These are phyloP conservation scores for Atherinosoma microstoma DNA, from an alignment of 2,797 vertebrate genomes.

Conservation along the genomic window DNA sequence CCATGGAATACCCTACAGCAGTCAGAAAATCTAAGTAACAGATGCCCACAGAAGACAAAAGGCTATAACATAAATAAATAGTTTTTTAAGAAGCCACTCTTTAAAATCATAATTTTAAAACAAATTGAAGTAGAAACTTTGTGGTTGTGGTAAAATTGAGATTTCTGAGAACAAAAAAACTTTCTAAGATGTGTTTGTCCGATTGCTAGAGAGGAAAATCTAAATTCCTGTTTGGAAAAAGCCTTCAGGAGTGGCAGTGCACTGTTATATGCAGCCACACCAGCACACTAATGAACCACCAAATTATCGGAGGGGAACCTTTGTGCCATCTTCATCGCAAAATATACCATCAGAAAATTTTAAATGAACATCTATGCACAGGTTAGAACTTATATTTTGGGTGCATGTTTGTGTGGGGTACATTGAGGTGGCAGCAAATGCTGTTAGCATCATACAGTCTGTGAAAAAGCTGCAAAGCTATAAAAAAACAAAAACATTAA, in stretches of 20 bases:
- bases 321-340: background rate
- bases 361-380: background rate
- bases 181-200: background rate
- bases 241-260: background rate
- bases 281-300: background rate
- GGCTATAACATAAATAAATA: background rate
- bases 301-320: background rate
- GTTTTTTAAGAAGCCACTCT: background rate
- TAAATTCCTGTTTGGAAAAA: background rate
- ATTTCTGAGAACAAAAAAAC: background rate
- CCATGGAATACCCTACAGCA: background rate
- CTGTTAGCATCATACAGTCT: background rate
- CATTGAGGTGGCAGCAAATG: background rate
- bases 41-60: background rate
- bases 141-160: background rate
- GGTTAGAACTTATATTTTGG: background rate
- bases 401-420: background rate
- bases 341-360: background rate
- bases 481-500: background rate
- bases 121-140: background rate
- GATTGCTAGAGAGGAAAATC: background rate
- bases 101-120: background rate
- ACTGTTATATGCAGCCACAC: background rate
- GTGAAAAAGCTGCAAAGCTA: background rate
- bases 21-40: background rate